Conservation (phyloP, 2,888 invertebrate species). For the Andrena camellia region DNA sequence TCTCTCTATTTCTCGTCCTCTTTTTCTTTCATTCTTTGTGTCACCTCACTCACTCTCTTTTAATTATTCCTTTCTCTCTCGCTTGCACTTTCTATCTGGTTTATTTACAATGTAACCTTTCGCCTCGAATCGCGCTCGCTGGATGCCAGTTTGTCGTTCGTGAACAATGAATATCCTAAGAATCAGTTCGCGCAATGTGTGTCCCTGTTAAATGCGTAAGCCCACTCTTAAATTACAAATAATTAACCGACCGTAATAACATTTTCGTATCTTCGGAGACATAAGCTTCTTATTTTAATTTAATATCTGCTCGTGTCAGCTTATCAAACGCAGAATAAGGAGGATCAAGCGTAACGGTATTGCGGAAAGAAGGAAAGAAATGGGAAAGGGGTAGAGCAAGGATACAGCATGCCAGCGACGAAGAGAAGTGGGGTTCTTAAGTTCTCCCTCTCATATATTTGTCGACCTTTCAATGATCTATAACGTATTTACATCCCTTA, state of each 20-base stretch:
- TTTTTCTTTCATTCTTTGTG: constrained; percentile 15
- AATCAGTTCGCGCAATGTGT: background rate
- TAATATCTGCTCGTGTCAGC: background rate
- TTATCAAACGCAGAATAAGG: background rate
- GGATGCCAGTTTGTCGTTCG: constrained; percentile 37
- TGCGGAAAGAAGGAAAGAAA: background rate
- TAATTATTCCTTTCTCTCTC: constrained; percentile 8
- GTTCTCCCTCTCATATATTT: constrained; percentile 4
- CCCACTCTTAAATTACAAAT: no score
- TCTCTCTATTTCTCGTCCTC: constrained; percentile 33
- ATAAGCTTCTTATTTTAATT: background rate
- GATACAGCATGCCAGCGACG: background rate
- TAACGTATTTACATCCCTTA: background rate
- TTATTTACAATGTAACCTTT: constrained; percentile 60
- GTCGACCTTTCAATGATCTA: constrained; percentile 1
- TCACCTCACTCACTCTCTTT: constrained; percentile 8
- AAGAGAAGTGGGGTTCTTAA: background rate
- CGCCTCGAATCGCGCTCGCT: constrained; percentile 38
- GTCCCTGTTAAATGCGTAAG: background rate
- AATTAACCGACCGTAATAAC: no score
- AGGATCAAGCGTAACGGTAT: background rate
- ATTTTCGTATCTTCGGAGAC: no score
- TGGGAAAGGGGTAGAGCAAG: background rate
- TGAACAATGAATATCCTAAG: background rate
- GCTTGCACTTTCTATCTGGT: constrained; percentile 31